Percentiles rank a stretch among this genome's conserved stretches.
Conservation (phyloP, 2,797 vertebrate genomes). For the Phoeniculus purpureus region DNA sequence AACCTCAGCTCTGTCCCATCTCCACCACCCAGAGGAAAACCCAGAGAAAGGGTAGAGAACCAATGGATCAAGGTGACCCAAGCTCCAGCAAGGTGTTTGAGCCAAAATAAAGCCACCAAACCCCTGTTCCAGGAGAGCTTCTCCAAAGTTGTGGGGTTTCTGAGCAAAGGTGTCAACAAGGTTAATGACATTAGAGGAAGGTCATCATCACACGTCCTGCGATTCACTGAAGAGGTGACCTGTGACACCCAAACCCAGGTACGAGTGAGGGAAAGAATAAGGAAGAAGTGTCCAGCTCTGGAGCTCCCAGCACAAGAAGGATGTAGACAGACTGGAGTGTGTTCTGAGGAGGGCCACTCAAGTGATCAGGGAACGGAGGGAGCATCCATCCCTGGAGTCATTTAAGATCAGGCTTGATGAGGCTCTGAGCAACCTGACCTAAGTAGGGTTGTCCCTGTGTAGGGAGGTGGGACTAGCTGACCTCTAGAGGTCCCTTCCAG, state of each 20-base stretch:
- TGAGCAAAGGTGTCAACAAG: background rate
- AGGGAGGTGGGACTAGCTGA: no score
- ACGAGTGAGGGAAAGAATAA: background rate
- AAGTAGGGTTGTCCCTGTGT: no score
- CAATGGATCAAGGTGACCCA: background rate
- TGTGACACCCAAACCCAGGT: background rate
- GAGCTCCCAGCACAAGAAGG: no score
- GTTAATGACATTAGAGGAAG: background rate
- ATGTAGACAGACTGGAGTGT: no score
- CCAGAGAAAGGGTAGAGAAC: background rate
- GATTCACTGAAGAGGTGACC: background rate
- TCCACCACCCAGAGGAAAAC: background rate
- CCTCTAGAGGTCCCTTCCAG: no score
- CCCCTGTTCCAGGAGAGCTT: background rate
- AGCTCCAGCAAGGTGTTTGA: background rate
- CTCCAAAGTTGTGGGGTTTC: accelerated
- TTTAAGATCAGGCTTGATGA: no score
- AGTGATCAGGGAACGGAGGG: no score
- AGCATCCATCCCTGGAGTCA: no score
- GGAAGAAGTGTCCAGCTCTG: background rate
- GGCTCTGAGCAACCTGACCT: no score
- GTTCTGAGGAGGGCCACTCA: no score
- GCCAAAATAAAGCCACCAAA: accelerated
- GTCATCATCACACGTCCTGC: background rate
- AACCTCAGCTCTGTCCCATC: background rate